Percentiles rank a stretch among this genome's conserved stretches.
phyloP scores from a whole-genome alignment of 2,888 invertebrate species.

The Glyphotaelius pellucidus region DNA sequence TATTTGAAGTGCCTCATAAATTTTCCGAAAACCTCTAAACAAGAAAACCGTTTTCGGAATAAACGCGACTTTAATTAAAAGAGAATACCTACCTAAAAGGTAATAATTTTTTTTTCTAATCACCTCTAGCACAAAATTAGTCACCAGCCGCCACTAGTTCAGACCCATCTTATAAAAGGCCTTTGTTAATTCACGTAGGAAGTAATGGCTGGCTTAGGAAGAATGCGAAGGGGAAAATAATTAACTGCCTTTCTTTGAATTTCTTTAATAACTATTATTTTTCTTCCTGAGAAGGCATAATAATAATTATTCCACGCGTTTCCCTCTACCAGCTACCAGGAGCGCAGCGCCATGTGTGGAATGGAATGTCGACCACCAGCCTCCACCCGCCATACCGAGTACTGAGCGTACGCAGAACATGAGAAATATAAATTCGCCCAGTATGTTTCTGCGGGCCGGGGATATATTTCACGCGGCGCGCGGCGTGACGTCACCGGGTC shows the following conservation, averaged over 20 bases:
- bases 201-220: background rate
- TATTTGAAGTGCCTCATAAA: too few relatives aligned
- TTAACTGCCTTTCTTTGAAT: background rate
- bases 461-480: constrained; percentile 24
- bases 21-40: too few relatives aligned
- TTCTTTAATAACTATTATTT: background rate
- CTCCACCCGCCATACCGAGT: background rate
- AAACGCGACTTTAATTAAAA: too few relatives aligned
- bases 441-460: constrained; percentile 15
- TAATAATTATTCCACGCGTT: background rate
- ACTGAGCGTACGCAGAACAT: background rate
- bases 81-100: too few relatives aligned
- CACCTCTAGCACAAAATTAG: background rate
- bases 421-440: constrained; percentile 26
- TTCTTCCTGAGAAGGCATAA: background rate
- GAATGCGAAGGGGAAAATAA: background rate
- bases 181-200: background rate
- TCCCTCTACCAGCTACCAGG: background rate
- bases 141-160: background rate
- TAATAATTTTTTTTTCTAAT: background rate
- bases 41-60: too few relatives aligned
- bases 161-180: background rate
- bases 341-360: constrained; percentile 15
- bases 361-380: background rate
- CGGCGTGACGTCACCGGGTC: constrained; percentile 36